Conservation (phyloP, 2,888 invertebrate species). For the Didymodactylos carnosus region DNA sequence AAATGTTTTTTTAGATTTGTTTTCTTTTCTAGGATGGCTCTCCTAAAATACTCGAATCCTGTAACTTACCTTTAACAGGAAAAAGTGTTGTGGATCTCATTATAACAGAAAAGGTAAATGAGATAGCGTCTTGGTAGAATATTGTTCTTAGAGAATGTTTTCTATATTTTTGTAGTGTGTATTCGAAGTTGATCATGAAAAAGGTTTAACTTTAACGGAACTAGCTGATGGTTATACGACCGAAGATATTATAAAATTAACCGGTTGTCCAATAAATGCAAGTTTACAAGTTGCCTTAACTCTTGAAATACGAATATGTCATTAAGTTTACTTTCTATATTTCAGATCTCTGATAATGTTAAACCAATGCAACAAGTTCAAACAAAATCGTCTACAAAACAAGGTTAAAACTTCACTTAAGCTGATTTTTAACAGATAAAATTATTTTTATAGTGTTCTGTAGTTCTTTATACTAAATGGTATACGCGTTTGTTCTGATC, state of each 20-base stretch:
- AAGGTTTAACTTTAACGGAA: constrained; percentile 56
- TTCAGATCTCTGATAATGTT: constrained; percentile 16
- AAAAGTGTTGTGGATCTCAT: constrained; percentile 78
- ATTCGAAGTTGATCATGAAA: constrained; percentile 63
- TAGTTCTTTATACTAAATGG: too few species aligned
- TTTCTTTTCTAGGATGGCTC: constrained; percentile 43
- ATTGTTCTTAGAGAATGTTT: too few species aligned
- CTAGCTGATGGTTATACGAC: constrained; percentile 65
- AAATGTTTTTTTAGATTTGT: background rate
- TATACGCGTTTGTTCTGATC: too few species aligned
- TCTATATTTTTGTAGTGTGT: too few species aligned
- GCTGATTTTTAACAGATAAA: too few species aligned
- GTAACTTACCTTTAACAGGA: constrained; percentile 76
- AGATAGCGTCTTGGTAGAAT: too few species aligned
- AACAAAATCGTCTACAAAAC: too few species aligned
- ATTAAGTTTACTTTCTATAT: background rate
- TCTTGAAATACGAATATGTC: background rate
- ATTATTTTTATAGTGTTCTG: too few species aligned
- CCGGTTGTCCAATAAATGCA: constrained; percentile 68
- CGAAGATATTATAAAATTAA: constrained; percentile 61
- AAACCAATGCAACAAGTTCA: constrained; percentile 16
- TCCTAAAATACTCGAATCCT: constrained; percentile 72
- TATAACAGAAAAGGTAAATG: constrained; percentile 93
- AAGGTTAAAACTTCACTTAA: too few species aligned
- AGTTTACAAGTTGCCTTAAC: too few species aligned